Conservation (phyloP, 2,113 vertebrate genomes). For the Microtus montanus region DNA sequence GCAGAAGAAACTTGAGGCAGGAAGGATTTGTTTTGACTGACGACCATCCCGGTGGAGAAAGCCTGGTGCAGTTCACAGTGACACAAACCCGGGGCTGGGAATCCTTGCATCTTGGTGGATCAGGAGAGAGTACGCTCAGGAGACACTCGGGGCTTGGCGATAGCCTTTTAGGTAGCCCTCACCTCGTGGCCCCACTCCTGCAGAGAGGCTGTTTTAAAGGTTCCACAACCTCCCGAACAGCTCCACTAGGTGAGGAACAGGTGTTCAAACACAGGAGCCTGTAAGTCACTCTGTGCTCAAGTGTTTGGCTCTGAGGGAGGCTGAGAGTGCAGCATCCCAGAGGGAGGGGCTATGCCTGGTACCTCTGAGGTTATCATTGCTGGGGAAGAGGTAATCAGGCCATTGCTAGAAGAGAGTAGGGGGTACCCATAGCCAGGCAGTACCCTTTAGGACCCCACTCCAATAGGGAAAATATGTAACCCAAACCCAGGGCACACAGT, state of each 20-base stretch:
- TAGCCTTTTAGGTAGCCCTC: background rate
- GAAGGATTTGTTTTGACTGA: background rate
- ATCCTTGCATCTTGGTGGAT: background rate
- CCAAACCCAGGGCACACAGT: background rate
- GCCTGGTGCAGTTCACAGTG: background rate
- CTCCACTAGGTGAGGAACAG: background rate
- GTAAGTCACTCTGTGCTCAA: background rate
- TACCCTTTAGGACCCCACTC: background rate
- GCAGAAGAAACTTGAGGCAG: background rate
- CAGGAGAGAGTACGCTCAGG: background rate
- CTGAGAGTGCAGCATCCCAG: too few relatives aligned
- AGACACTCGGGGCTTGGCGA: background rate
- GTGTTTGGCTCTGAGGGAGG: background rate
- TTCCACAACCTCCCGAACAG: background rate
- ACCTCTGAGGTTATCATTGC: background rate
- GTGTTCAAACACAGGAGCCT: background rate
- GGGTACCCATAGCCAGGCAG: background rate
- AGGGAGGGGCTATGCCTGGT: background rate
- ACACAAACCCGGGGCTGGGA: background rate
- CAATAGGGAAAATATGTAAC: background rate
- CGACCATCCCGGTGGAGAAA: background rate
- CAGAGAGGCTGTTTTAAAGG: background rate
- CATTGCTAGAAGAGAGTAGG: background rate
- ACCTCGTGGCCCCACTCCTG: too few relatives aligned
- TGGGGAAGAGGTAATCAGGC: background rate